phyloP scores from a whole-genome alignment of 2,113 vertebrate genomes.

The Mustelus asterias region DNA sequence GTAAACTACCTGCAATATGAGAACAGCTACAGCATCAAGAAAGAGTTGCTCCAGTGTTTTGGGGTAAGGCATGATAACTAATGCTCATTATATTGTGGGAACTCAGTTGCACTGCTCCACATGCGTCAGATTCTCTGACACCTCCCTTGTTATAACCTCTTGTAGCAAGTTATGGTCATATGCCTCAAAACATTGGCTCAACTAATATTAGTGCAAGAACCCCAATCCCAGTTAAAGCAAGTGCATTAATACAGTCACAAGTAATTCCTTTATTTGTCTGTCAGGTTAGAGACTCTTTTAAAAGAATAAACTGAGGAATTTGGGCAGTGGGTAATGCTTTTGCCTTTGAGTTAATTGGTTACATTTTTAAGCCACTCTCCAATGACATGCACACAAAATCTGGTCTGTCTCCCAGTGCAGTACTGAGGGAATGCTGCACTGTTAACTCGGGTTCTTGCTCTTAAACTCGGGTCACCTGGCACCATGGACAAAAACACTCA shows the following conservation, averaged over 20 bases:
- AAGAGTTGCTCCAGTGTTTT: constrained; percentile 64
- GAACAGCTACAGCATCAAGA: constrained; percentile 55
- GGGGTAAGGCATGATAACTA: constrained; percentile 52
- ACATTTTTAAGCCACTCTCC: neutral
- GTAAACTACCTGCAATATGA: constrained; percentile 46
- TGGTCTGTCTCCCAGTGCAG: neutral
- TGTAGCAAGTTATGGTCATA: neutral
- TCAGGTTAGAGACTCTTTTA: neutral
- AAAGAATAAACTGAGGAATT: neutral
- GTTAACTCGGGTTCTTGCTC: too few relatives aligned
- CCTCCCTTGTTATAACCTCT: neutral
- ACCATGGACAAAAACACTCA: too few relatives aligned
- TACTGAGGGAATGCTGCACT: neutral
- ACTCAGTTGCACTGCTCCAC: too few relatives aligned
- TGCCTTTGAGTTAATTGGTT: neutral
- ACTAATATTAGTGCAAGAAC: neutral
- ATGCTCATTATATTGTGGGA: neutral
- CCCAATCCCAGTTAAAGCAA: neutral
- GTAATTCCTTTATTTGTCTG: neutral
- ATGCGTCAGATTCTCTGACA: neutral
- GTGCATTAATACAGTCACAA: neutral
- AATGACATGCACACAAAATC: neutral
- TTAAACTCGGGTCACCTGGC: too few relatives aligned
- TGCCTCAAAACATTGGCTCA: neutral
- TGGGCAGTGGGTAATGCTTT: neutral